These are phyloP conservation scores for Acleris holmiana DNA, from an alignment of 2,888 invertebrate genomes.

Conservation along the genomic window DNA sequence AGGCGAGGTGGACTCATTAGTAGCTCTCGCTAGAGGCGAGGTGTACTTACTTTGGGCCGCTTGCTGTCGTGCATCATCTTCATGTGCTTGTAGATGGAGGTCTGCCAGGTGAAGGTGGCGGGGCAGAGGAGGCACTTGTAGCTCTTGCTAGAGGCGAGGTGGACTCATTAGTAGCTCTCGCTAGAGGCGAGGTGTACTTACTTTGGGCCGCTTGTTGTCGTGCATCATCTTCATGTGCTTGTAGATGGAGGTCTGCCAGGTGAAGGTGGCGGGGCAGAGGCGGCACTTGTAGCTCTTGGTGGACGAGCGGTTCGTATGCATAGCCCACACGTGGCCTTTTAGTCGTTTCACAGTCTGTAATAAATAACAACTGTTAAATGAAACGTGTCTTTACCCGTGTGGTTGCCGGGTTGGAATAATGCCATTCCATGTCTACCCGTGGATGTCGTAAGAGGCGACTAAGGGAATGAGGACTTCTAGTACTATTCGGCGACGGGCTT, in stretches of 20 bases:
- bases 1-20: too few species aligned
- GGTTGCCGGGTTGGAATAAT: too few species aligned
- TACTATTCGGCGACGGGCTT: too few species aligned
- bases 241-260: conserved; percentile 78
- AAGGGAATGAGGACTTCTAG: too few species aligned
- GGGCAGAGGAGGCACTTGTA: too few species aligned
- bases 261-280: conserved; percentile 73
- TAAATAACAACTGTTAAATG: background rate
- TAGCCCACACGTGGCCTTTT: conserved; percentile 78
- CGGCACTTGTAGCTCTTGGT: conserved; percentile 67
- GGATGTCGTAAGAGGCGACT: too few species aligned
- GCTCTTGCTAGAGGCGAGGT: too few species aligned
- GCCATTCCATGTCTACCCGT: too few species aligned
- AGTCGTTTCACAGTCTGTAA: conserved; percentile 70
- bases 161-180: background rate
- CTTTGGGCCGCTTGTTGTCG: conserved; percentile 62
- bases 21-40: background rate
- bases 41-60: conserved; percentile 58
- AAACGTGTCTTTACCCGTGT: too few species aligned
- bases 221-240: conserved; percentile 80
- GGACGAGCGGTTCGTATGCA: conserved; percentile 70
- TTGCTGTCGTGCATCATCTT: conserved; percentile 75
- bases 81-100: too few species aligned
- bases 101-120: too few species aligned
- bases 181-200: conserved; percentile 38